A percentile compares a stretch with the other conserved stretches of the same genome.
Conservation (phyloP, 2,797 vertebrate species). For the Eurystomus glaucurus region DNA sequence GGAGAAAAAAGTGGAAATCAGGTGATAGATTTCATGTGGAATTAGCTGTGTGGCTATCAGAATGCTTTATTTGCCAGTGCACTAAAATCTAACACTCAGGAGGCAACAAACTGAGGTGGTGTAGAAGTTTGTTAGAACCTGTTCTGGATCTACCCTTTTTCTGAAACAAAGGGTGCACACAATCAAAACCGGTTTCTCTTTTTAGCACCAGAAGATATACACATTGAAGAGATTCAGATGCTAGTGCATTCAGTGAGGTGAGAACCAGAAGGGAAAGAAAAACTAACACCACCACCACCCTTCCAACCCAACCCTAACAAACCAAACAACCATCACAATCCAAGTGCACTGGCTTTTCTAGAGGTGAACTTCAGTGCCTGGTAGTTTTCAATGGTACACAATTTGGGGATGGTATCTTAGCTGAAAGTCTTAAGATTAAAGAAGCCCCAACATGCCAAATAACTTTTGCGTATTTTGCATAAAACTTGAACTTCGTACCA, state of each 20-base stretch:
- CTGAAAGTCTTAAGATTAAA: background rate
- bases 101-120: background rate
- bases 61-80: background rate
- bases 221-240: background rate
- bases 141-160: background rate
- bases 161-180: background rate
- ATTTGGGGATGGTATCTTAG: background rate
- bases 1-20: background rate
- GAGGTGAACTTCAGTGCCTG: background rate
- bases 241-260: background rate
- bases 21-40: fast-evolving
- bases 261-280: background rate
- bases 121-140: background rate
- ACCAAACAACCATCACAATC: background rate
- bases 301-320: background rate
- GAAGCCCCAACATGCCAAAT: background rate
- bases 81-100: background rate
- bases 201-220: background rate
- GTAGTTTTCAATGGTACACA: background rate
- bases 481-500: background rate
- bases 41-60: background rate
- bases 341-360: background rate
- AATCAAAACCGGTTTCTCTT: background rate
- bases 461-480: background rate
- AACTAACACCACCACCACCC: no score